Conservation (phyloP, 2,797 vertebrate genomes). For the Myotis daubentonii region DNA sequence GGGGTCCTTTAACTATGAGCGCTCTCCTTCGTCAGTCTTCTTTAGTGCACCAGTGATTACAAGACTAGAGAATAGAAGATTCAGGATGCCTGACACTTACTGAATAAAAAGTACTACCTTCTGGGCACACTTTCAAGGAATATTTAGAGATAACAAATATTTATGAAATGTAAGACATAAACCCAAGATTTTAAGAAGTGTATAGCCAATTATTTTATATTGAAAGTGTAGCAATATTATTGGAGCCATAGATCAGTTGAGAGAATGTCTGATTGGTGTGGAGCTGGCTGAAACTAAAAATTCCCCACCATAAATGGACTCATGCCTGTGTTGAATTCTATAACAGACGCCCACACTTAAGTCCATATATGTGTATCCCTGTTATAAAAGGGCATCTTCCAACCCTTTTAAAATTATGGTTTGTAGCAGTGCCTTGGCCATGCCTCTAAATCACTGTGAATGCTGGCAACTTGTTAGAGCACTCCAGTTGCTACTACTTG, state of each 20-base stretch:
- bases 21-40: background rate
- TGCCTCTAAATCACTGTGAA: slow-evolving; percentile 47
- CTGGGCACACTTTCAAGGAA: background rate
- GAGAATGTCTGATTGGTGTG: slow-evolving; percentile 29
- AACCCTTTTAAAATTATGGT: slow-evolving; percentile 59
- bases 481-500: slow-evolving; percentile 38
- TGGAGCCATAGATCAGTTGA: background rate
- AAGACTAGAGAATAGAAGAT: background rate
- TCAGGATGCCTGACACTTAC: background rate
- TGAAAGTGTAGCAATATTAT: background rate
- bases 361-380: slow-evolving; percentile 69
- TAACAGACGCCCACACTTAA: slow-evolving; percentile 2
- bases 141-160: background rate
- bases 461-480: slow-evolving; percentile 37
- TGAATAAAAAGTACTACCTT: background rate
- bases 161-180: slow-evolving; percentile 4
- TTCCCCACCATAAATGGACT: slow-evolving; percentile 64
- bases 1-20: background rate
- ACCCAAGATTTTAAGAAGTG: background rate
- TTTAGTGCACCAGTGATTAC: background rate
- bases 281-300: slow-evolving; percentile 45
- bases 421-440: background rate
- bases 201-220: slow-evolving; percentile 6
- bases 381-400: slow-evolving; percentile 47
- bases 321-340: slow-evolving; percentile 47